Base-by-base conservation (phyloP, 2,797 vertebrate species). In the Channa striata region DNA sequence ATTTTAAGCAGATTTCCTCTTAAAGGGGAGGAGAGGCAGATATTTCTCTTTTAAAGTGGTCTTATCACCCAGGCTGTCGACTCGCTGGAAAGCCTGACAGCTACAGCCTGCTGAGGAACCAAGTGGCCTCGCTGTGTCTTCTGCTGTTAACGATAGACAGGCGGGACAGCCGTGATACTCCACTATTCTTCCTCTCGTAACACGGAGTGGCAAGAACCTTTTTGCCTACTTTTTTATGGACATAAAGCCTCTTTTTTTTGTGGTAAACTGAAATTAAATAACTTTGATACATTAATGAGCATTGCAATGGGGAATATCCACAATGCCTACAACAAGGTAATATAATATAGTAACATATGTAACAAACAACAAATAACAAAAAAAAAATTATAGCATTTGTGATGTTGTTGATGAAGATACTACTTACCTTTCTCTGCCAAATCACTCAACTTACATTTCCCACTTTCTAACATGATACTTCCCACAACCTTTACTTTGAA, bases 1-100 rank as follows among this genome's bases (percentile, higher is more conserved):
- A 87, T 87, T 90, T 90, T 74, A 39, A 86, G 86, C 80, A 93
- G 88, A 91, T 92, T 93, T 84, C 74, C 85, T 89, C 84, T 82
- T 81, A 83, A 90, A 90, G 79, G 83, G 74, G 78, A 83, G 80
- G 78, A 83, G 77, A 81, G 77, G 74, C 53, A 52, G 81, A 85
- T 77, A 79, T 87, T 91, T 92, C 76, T 83, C 80, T 68, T 62
- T 90, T 90, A 77, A 65, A 92, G 83, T 89, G 86, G 82, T 49
- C 72, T 89, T 86, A 85, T 82, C 73, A 61, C 52, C 44, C 39
- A 19, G 66, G 74, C 89, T 83, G 74, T 87, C 68, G 59, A 70
- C 81, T 85, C 77, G 72, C 17, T 56, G 78, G 83, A 87, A 74
- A 80, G 77, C 73, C 85, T 84, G 81, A 81, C 74, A 81, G 76